Evolutionary conservation across 2,888 invertebrate species (phyloP).

Genomic region (Xanthostigma xanthostigma): DNA sequence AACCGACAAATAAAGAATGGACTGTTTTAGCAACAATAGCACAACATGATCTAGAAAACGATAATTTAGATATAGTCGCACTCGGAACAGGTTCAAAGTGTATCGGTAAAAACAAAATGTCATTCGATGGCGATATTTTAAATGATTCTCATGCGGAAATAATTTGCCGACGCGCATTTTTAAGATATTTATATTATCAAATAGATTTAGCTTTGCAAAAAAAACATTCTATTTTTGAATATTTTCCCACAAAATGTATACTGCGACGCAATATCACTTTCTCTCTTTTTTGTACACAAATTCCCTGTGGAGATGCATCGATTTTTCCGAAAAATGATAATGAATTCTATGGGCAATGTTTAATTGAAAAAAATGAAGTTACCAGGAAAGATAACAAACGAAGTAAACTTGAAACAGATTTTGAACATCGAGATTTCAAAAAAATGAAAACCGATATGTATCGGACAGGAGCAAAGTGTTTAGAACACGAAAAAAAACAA

Average conservation of each 20-base stretch:
- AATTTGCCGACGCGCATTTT: constrained; percentile 65
- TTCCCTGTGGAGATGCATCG: constrained; percentile 89
- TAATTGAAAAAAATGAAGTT: constrained; percentile 13
- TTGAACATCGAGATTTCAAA: constrained; percentile 18
- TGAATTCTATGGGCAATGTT: constrained; percentile 15
- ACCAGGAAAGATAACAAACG: constrained; percentile 12
- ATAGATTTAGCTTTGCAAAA: constrained; percentile 28
- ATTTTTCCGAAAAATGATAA: constrained; percentile 48
- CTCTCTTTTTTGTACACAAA: constrained; percentile 74
- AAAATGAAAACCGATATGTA: constrained; percentile 31
- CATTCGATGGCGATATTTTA: constrained; percentile 49
- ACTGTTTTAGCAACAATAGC: constrained; percentile 67
- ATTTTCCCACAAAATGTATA: constrained; percentile 25
- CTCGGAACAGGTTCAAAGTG: constrained; percentile 88
- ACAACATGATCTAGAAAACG: constrained; percentile 27
- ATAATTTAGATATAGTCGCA: constrained; percentile 47
- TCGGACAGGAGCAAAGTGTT: constrained; percentile 85
- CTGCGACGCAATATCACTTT: constrained; percentile 47
- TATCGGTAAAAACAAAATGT: constrained; percentile 55
- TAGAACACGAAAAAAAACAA: constrained; percentile 33
- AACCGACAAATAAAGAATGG: constrained; percentile 66
- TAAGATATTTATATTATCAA: constrained; percentile 59
- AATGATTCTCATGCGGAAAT: constrained; percentile 92
- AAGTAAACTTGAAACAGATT: constrained; percentile 10
- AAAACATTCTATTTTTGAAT: constrained; percentile 24